phyloP scores from a whole-genome alignment of 2,113 vertebrate genomes.

The Bostrychus sinensis region DNA sequence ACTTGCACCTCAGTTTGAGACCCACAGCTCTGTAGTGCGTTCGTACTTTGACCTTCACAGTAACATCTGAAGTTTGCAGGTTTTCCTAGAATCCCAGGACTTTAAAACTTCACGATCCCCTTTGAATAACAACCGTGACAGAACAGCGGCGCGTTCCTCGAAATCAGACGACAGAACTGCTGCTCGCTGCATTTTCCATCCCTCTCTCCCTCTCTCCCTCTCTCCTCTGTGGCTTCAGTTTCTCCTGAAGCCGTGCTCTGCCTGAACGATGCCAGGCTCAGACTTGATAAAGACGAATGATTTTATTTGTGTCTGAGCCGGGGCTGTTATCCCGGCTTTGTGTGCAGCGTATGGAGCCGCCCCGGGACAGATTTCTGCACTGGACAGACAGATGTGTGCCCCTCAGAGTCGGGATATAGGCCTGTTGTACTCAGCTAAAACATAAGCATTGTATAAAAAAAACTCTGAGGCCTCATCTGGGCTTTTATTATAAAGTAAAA shows the following conservation, averaged over 20 bases:
- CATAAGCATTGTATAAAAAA: slow-evolving; percentile 1
- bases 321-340: slow-evolving; percentile 64
- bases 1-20: no score
- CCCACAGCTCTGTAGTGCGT: no score
- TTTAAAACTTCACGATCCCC: no score
- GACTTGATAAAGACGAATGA: slow-evolving; percentile 55
- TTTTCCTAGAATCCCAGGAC: no score
- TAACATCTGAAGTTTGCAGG: no score
- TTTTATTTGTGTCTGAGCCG: slow-evolving; percentile 54
- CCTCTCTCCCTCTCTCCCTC: neutral
- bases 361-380: slow-evolving; percentile 48
- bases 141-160: no score
- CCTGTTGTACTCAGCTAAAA: slow-evolving; percentile 40
- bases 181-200: slow-evolving; percentile 19
- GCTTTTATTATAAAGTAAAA: no score
- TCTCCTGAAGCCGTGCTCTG: slow-evolving; percentile 1
- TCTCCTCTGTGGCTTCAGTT: neutral
- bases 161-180: no score
- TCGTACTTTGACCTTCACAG: no score
- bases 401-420: slow-evolving; percentile 46
- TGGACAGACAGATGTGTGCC: slow-evolving; percentile 54
- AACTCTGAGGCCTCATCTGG: no score
- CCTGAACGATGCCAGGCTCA: slow-evolving; percentile 11
- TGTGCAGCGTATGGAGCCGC: slow-evolving; percentile 36
- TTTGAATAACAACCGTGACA: no score